These are phyloP conservation scores for Rhabdomys pumilio DNA, from an alignment of 2,797 vertebrate species.

Conservation along the genomic window DNA sequence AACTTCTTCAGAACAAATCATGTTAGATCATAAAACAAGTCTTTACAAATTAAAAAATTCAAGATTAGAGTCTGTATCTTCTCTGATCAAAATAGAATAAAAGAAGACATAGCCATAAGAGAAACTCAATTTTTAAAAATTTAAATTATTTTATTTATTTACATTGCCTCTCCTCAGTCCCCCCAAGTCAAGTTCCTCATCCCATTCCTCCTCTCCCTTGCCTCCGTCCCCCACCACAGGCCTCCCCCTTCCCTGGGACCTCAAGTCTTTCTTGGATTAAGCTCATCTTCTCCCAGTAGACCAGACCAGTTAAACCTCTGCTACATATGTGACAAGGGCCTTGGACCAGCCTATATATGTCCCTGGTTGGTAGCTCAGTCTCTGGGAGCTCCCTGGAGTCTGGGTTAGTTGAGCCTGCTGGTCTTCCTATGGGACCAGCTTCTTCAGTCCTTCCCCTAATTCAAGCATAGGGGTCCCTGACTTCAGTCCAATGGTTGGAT, in stretches of 20 bases:
- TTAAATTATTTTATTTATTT: not conserved
- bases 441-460: not conserved
- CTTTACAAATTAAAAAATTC: not conserved
- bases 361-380: not conserved
- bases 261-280: not conserved
- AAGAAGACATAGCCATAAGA: not conserved
- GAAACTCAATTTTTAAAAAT: not conserved
- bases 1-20: not conserved
- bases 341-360: not conserved
- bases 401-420: not conserved
- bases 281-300: not conserved
- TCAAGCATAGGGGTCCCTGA: not conserved
- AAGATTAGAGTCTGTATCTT: not conserved
- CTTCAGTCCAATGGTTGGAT: not conserved
- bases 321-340: not conserved
- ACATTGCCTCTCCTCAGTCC: not conserved
- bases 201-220: not conserved
- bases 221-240: not conserved
- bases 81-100: not conserved
- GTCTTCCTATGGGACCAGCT: not conserved
- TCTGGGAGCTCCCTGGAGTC: not conserved
- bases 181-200: not conserved
- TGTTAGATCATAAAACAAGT: not conserved
- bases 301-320: not conserved
- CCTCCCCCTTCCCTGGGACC: not conserved